These are phyloP conservation scores for Cerceris ruficornis DNA, from an alignment of 2,888 invertebrate species.

Conservation along the genomic window DNA sequence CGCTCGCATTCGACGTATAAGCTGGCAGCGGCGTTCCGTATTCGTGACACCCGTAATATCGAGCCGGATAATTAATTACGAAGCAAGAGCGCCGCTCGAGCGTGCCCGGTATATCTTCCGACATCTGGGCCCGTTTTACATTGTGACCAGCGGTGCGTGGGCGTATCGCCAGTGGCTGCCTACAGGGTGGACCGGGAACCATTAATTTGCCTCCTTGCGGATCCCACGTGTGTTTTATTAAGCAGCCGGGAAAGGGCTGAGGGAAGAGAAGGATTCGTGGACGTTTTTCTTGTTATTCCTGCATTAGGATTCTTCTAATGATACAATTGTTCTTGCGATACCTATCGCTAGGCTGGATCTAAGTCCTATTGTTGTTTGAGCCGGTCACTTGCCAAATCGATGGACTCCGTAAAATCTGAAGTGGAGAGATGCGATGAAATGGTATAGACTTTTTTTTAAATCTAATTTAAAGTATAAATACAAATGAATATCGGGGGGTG, in stretches of 20 bases:
- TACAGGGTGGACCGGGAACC: constrained; percentile 62
- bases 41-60: constrained; percentile 63
- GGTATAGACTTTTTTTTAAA: no score
- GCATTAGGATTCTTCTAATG: not conserved
- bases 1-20: constrained; percentile 7
- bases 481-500: no score
- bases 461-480: no score
- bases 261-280: constrained; percentile 1
- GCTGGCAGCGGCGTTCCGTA: constrained; percentile 14
- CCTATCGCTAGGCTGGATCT: no score
- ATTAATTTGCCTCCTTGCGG: constrained; percentile 68
- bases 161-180: constrained; percentile 71
- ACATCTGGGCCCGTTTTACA: constrained; percentile 71
- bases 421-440: no score
- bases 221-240: constrained; percentile 49
- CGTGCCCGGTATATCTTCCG: constrained; percentile 70
- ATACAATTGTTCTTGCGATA: no score
- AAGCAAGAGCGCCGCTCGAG: constrained; percentile 59
- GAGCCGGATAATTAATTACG: constrained; percentile 75
- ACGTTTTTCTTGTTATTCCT: not conserved
- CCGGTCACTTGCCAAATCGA: no score
- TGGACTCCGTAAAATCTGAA: no score
- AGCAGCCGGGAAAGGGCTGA: constrained; percentile 15
- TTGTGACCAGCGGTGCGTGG: constrained; percentile 72
- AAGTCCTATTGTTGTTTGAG: no score